Percentiles rank a stretch among this genome's conserved stretches.
phyloP scores from a whole-genome alignment of 2,888 invertebrate genomes.

The Cyclophora punctaria region DNA sequence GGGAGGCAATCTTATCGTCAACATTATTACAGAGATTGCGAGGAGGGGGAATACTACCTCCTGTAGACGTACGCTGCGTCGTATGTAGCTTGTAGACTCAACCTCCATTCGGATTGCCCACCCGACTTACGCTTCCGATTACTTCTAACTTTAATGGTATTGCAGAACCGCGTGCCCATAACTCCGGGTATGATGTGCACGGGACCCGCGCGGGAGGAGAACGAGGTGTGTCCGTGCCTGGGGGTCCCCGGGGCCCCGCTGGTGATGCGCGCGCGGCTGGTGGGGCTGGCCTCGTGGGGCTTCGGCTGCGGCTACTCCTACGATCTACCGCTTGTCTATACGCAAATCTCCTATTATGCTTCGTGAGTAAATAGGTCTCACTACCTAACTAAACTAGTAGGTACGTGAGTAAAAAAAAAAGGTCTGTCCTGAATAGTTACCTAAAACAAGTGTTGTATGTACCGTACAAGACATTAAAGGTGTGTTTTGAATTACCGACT shows the following conservation, averaged over 20 bases:
- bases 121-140: no score
- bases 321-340: constrained; percentile 55
- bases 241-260: constrained; percentile 59
- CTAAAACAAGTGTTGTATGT: no score
- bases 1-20: no score
- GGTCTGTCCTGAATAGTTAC: no score
- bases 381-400: neutral
- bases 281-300: constrained; percentile 57
- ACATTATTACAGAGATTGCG: no score
- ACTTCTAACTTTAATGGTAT: constrained; percentile 3
- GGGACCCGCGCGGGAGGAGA: constrained; percentile 37
- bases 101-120: no score
- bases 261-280: constrained; percentile 34
- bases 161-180: constrained; percentile 32
- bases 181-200: constrained; percentile 40
- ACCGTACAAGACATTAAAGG: no score
- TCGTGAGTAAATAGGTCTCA: constrained; percentile 26
- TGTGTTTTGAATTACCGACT: no score
- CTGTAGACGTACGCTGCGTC: no score
- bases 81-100: no score
- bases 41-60: no score
- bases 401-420: no score
- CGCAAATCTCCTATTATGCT: constrained; percentile 28
- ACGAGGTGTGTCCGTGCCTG: constrained; percentile 36
- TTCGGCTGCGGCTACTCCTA: constrained; percentile 51